These are phyloP conservation scores for Darevskia nairensis DNA, from an alignment of 2,797 vertebrate species.

Conservation along the genomic window DNA sequence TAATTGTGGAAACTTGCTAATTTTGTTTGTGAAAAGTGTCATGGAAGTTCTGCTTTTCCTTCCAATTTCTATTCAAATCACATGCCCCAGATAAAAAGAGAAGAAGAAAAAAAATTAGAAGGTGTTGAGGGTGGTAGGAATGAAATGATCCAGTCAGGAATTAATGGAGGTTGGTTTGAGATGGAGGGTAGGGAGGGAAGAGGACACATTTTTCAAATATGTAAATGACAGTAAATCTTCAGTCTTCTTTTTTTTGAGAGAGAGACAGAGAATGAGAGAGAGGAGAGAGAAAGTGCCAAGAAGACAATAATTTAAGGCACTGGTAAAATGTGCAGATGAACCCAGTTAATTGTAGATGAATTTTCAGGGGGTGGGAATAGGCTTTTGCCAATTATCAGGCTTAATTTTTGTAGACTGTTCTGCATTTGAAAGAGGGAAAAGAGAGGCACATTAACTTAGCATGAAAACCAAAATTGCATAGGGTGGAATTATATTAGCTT, in stretches of 20 bases:
- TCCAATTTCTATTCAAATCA: conserved; percentile 74
- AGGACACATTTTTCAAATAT: conserved; percentile 63
- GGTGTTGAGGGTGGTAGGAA: not conserved
- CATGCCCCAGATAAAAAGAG: conserved; percentile 48
- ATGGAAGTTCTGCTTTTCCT: conserved; percentile 65
- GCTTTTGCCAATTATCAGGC: conserved; percentile 26
- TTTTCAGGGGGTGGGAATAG: not conserved
- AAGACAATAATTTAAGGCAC: not conserved
- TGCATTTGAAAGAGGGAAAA: not conserved
- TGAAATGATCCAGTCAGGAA: conserved; percentile 63
- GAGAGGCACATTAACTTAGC: conserved; percentile 25
- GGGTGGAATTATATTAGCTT: too few species aligned
- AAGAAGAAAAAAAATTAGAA: not conserved
- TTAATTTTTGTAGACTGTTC: not conserved
- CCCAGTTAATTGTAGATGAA: not conserved
- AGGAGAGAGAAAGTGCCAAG: not conserved
- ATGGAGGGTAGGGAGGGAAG: conserved; percentile 53
- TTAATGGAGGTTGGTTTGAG: conserved; percentile 26
- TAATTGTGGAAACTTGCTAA: conserved; percentile 79
- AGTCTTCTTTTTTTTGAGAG: not conserved
- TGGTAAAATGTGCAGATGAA: not conserved
- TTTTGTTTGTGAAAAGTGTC: conserved; percentile 74
- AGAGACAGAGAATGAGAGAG: not conserved
- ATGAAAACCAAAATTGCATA: conserved; percentile 14
- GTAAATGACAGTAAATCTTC: conserved; percentile 55